Conservation (phyloP, 1,140 invertebrate species). For the Lepidurus packardi region DNA sequence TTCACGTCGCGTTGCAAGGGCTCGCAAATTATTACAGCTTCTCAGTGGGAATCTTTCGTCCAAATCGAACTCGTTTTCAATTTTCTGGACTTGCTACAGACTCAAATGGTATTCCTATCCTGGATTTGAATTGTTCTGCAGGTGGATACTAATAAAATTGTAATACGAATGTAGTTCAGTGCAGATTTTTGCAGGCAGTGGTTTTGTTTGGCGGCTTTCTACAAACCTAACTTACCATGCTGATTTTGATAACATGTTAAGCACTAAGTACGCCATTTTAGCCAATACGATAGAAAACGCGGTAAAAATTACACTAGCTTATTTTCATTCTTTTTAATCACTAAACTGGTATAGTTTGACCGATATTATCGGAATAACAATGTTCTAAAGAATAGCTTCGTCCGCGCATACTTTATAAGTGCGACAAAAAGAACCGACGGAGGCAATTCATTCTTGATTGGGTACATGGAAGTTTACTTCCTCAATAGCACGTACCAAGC, state of each 20-base stretch:
- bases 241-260: neutral
- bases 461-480: neutral
- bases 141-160: neutral
- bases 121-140: neutral
- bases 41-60: neutral
- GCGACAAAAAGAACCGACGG: neutral
- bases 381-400: neutral
- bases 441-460: neutral
- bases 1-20: neutral
- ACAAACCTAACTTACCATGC: neutral
- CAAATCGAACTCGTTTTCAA: neutral
- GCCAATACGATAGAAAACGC: neutral
- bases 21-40: neutral
- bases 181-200: neutral
- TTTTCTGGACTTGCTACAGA: neutral
- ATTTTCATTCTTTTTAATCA: neutral
- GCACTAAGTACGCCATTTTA: neutral
- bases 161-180: neutral
- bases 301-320: neutral
- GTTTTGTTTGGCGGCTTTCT: neutral
- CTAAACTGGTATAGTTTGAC: neutral
- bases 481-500: neutral
- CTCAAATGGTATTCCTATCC: neutral
- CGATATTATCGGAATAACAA: neutral
- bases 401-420: neutral